These are phyloP conservation scores for Petrocephalus schoutedeni DNA, from an alignment of 2,797 vertebrate species.

Conservation along the genomic window DNA sequence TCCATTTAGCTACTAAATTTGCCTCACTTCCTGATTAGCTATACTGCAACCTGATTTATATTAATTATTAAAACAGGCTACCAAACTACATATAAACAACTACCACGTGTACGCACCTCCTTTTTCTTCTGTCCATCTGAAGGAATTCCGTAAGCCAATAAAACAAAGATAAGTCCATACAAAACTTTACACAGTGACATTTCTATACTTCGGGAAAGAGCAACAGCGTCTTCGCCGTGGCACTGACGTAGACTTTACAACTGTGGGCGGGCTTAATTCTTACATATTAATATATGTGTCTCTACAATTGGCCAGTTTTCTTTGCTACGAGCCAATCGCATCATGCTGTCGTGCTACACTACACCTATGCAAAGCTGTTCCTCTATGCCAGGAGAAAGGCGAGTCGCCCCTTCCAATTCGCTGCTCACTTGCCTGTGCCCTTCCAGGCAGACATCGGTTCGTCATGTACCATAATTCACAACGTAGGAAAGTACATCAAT, in stretches of 20 bases:
- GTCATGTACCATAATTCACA: background rate
- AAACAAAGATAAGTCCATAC: background rate
- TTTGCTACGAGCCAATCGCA: background rate
- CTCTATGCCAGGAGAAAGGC: background rate
- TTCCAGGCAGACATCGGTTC: background rate
- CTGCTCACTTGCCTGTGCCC: background rate
- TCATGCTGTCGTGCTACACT: background rate
- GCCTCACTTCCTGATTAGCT: constrained; percentile 19
- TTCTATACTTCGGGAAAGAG: background rate
- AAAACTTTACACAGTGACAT: constrained; percentile 13
- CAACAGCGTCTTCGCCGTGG: background rate
- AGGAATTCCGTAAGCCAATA: constrained; percentile 17
- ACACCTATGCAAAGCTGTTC: background rate
- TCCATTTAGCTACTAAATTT: background rate
- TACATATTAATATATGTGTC: background rate
- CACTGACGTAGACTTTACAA: constrained; percentile 20
- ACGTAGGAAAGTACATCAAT: background rate
- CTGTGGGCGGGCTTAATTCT: background rate
- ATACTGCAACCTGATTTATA: background rate
- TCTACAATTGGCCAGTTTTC: background rate
- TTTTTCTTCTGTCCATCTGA: constrained; percentile 20
- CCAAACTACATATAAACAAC: background rate
- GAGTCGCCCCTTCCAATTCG: background rate
- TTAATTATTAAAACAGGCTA: background rate
- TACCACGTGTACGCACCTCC: constrained; percentile 4